Conservation (phyloP, 2,888 invertebrate species). For the Netelia fuscicornis region DNA sequence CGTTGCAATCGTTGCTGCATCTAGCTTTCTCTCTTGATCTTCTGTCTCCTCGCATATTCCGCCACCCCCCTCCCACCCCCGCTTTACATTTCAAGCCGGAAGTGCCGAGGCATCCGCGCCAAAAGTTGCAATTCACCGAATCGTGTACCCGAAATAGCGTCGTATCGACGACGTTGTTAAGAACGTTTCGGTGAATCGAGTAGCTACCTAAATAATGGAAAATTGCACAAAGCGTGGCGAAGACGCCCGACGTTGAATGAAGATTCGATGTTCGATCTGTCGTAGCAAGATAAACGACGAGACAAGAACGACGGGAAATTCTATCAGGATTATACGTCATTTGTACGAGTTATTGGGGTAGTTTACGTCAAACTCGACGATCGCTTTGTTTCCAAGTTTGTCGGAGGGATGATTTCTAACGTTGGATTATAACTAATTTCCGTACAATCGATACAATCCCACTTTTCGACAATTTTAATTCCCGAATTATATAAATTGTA, state of each 20-base stretch:
- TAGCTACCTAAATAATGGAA: constrained; percentile 8
- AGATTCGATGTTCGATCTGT: background rate
- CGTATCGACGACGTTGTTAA: background rate
- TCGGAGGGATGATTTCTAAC: too few relatives aligned
- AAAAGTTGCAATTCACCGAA: constrained; percentile 24
- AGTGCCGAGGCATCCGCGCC: background rate
- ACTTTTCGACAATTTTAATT: too few relatives aligned
- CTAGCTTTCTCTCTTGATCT: constrained; percentile 6
- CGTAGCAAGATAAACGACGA: background rate
- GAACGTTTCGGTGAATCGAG: constrained; percentile 3
- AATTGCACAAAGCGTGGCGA: background rate
- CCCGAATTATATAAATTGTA: too few relatives aligned
- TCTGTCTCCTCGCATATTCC: background rate
- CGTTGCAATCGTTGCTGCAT: constrained; percentile 16
- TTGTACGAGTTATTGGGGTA: too few relatives aligned
- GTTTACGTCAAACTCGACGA: too few relatives aligned
- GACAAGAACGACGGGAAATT: too few relatives aligned
- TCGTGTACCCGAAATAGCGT: background rate
- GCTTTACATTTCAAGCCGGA: too few relatives aligned
- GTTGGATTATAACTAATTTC: too few relatives aligned
- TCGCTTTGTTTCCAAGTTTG: too few relatives aligned
- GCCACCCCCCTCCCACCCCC: background rate
- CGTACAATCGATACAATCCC: too few relatives aligned
- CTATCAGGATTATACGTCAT: too few relatives aligned
- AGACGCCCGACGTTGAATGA: too few relatives aligned